Base-by-base conservation (phyloP, 2,888 invertebrate genomes). In the Epinotia bilunana region DNA sequence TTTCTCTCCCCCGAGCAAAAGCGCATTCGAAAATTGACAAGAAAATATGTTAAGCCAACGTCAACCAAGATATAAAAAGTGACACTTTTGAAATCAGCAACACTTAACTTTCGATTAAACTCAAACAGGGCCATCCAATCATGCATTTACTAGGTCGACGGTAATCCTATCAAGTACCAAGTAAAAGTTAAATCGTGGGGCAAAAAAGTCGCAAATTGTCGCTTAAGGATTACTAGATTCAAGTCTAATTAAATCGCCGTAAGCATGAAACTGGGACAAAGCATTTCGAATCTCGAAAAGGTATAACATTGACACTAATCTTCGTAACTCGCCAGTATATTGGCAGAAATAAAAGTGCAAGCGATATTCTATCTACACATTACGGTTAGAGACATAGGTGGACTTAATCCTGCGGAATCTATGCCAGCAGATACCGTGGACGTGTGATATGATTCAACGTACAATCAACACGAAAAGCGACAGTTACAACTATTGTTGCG, bases 371-470 rank as follows among this genome's bases (percentile, higher is more conserved):
- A 80, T 83, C 81, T 80, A 76, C 79, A 83, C 82, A 88, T 86
- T 87, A 87, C 86, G 88, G 90, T 89, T 86, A 87, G 80, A 83
- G 82, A 83, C 72, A 74, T 61, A 76, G 68, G 55, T 77, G 68
- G 68, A n/a, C 67, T 72, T 75, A 75, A 75, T 75, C 75, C 75
- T 76, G 73, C 62, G 60, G 55, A 63, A 72, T 67, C 72, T 76
- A 55, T 69, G 73, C 68, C 81, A 80, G 78, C 79, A 80, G 84
- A 83, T 85, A 83, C 77, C 80, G 80, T 57, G 72, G 80, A 83
- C 82, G 81, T 83, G 79, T 85, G 83, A 86, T 83, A 83, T 85
- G 84, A 86, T 83, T 82, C 82, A 82, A 83, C 78, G 80, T 81
- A 81, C 79, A 81, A 76, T 81, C 80, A 75, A 63, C 68, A 77